Base-by-base conservation (phyloP, 2,888 invertebrate genomes). In the Brachyptera risi region DNA sequence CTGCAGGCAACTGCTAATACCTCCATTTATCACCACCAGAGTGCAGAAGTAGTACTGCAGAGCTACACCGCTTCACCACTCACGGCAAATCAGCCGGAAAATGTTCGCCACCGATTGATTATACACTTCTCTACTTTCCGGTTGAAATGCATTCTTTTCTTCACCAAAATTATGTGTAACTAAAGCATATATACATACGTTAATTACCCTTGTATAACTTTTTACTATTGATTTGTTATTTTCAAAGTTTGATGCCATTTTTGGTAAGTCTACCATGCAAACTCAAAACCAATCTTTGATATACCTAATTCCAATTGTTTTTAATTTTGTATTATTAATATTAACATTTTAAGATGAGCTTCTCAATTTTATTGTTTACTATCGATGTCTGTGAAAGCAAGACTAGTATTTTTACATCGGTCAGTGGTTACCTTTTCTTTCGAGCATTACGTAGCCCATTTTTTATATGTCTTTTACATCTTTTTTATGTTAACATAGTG, bases 1-100 rank as follows among this genome's bases (percentile, higher is more conserved):
- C 4, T 40, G 31, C 51, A 31, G 35, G 13, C 2, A 15, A n/a
- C n/a, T 5, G n/a, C 31, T 31, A 35, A 15, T 15, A 51, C 35
- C 51, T 51, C 21, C 31, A 51, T n/a, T 51, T n/a, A 15, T 51
- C 26, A 31, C 51, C 51, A 51, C 7, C 35, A 3, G 51, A n/a
- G 47, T 17, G 21, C 7, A n/a, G 23, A 19, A 7, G 47, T 2
- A 21, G 47, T 11, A 24, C 7, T 3, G 49, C 49, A 49, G 24
- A 15, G 49, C 51, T 15, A 17, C 51, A 51, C 26, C 31, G 17
- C 49, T 23, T 9, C 49, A 49, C 49, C 24, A 21, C n/a, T n/a
- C 47, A 23, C 47, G 21, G 47, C 47, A 47, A 24, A 19, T 23
- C 47, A 21, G 23, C 31, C 26, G 27, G 40, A 19, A 21, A 49